Base-by-base conservation (phyloP, 2,888 invertebrate genomes). In the Callyntrura sp. region DNA sequence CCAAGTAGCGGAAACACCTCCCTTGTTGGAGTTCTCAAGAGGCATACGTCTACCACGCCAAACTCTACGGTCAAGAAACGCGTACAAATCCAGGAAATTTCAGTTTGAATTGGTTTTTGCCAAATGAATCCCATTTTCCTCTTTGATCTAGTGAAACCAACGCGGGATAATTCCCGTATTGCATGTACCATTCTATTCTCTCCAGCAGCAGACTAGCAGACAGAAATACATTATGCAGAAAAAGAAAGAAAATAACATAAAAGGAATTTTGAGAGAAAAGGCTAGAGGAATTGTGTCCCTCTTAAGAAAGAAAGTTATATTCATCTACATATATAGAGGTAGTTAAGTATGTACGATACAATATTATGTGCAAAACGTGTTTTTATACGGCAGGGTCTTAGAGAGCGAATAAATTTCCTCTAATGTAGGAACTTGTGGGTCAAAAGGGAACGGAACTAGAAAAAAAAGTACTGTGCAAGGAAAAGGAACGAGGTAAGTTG, bases 11-110 rank as follows among this genome's bases (percentile, higher is more conserved):
- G 93, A 84, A 94, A 94, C 48, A 92, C 92, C 28, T 91, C 91
- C 9, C 92, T 92, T 45, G 92, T 94, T 94, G 93, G 93, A 91
- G 93, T 94, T 89, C 93, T 94, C 94, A 86, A 95, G 95, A 89
- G 93, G 87, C 92, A 93, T 57, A 91, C 88, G 35, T 62, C 91
- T 73, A 90, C 92, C n/a, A 91, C 92, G 20, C 91, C 92, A 14
- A 92, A 91, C 60, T 92, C 92, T 55, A 96, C 96, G 35, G 95
- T 96, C 93, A 98, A 98, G 95, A 98, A 98, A 95, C 96, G 98
- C 94, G 98, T 98, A 94, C 98, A 98, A 95, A 98, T 98, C 94
- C 98, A 98, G 95, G 98, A 98, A 95, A 98, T 98, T 95, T 98
- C 98, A 91, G 98, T 98, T 96, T 95, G 93, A 94, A 86, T 90